These are phyloP conservation scores for Wiebesia pumilae DNA, from an alignment of 1,140 invertebrate genomes.

Conservation along the genomic window DNA sequence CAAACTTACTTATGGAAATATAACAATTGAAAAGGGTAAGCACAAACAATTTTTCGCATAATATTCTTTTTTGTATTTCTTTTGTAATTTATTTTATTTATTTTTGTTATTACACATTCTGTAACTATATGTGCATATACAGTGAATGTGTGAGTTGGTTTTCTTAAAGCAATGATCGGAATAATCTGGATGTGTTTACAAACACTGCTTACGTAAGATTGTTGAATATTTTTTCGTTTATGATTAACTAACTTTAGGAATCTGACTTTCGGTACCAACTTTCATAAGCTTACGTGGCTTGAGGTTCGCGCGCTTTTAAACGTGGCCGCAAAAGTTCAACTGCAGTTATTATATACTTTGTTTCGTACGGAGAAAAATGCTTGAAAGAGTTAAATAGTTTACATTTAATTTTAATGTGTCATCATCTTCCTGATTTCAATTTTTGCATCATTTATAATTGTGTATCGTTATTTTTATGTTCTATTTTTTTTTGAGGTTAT, in stretches of 20 bases:
- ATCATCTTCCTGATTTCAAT: neutral
- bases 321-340: neutral
- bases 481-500: slow-evolving; percentile 8
- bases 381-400: neutral
- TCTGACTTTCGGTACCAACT: neutral
- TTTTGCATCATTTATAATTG: neutral
- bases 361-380: neutral
- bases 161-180: no score
- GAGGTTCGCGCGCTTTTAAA: slow-evolving; percentile 22
- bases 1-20: no score
- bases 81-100: no score
- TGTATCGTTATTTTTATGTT: neutral
- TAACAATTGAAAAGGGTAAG: no score
- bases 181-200: no score
- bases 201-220: neutral
- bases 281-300: neutral
- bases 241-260: neutral
- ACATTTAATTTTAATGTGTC: neutral
- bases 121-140: no score
- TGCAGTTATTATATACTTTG: neutral
- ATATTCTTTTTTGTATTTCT: no score
- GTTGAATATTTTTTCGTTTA: neutral
- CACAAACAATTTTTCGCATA: no score
- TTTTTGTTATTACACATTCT: no score
- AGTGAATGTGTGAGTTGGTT: no score